Evolutionary conservation across 2,113 vertebrate species (phyloP), one percentile per base, ranked within the genome.

Genomic region (Menidia beryllina): DNA sequence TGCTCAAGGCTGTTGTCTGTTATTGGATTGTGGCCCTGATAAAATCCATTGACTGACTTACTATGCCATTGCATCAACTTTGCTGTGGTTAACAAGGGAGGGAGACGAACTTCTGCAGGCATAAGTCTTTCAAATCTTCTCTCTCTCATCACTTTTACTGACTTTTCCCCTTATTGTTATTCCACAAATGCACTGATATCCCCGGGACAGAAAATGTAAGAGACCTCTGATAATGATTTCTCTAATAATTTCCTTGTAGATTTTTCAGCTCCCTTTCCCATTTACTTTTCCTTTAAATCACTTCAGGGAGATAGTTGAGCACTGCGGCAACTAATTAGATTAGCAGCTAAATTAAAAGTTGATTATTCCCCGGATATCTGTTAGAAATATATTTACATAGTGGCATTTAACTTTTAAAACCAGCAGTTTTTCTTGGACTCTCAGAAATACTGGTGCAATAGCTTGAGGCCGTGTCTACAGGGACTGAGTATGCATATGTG

Each of bases 331-430:
- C 83, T 93, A 91, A 93, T 91, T 90, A 90, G 87, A 92, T 91
- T 91, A 93, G 87, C 90, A 76, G 88, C 76, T 73, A 72, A 93
- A 94, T 93, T 93, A 91, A 91, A 88, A 82, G 83, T 84, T 92
- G 90, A 94, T 94, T 93, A 92, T 90, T 92, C 91, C 92, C 91
- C 13, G 56, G 89, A 84, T 66, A 55, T 78, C 64, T 49, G 24
- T 65, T 41, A 65, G 69, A 85, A 81, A 90, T 84, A 77, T 80
- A 88, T 91, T 87, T 86, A 83, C 90, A 86, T 84, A 75, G 75
- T 72, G 63, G 65, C 83, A 79, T 91, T 94, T 93, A 89, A 88
- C 84, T 90, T 87, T 88, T 84, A 86, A 92, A 92, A 89, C 85
- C 83, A 54, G 52, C 49, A 30, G 59, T 63, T 75, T 77, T 80